Base-by-base conservation (phyloP, 2,797 vertebrate genomes). In the Diplodus sargus region DNA sequence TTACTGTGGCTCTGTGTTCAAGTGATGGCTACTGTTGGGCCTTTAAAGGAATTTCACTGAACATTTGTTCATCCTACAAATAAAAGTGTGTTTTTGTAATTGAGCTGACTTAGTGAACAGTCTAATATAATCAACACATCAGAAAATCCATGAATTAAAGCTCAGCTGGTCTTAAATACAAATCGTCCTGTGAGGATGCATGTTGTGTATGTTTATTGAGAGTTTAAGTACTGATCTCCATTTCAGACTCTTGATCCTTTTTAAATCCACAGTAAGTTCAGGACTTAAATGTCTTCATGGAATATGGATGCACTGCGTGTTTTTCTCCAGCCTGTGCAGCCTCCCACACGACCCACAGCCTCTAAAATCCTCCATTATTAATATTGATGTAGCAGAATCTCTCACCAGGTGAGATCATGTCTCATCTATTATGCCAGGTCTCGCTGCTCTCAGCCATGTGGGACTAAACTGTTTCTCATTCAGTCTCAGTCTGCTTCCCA, bases 331-430 rank as follows among this genome's bases (percentile, higher is more conserved):
- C n/a, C 45, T 28, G 18, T 22, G 30, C 14, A 3, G 30, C 57
- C 48, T 25, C 63, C 52, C 15, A 28, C 59, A 54, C 54, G 16
- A 17, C 43, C 56, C 45, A 18, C 54, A 66, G 65, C 15, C 25
- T 14, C 11, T 61, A 43, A 57, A 71, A 54, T 70, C 42, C 22
- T 53, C 70, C 56, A 70, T 74, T 74, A 62, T 74, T 64, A 76
- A 53, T 42, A 63, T 17, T 8, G 53, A 0, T 56, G 53, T 30
- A 49, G 53, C 75, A 64, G 18, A 63, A 48, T 64, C 13, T 51
- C 63, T 71, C 58, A 52, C 15, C 34, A 60, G 60, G 14, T 65
- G 70, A 70, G 42, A 61, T 45, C 25, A 13, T 48, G 62, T 53
- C 67, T 82, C 57, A 71, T 58, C 8, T 61, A 6, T 43, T 53